These are phyloP conservation scores for Heliconius hortense DNA, from an alignment of 2,888 invertebrate genomes.

Conservation along the genomic window DNA sequence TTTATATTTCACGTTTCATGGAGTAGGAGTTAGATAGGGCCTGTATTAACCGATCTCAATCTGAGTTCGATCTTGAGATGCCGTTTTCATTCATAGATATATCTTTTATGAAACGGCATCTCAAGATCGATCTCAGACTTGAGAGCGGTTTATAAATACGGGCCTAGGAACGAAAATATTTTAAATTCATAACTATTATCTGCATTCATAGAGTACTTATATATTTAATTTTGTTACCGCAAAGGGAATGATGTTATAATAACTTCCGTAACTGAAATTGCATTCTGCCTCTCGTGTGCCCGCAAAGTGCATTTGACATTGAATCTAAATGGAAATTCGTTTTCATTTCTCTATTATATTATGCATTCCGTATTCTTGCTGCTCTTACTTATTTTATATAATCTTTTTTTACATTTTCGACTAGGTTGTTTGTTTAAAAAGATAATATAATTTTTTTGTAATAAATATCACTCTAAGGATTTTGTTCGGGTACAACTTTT, in stretches of 20 bases:
- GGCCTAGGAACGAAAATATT: too few species aligned
- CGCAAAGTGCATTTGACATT: constrained; percentile 23
- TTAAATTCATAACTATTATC: background rate
- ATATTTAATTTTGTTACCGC: constrained; percentile 4
- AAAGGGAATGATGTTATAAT: background rate
- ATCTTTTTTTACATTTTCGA: background rate
- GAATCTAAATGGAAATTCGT: constrained; percentile 23
- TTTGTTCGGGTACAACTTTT: too few species aligned
- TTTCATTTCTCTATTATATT: constrained; percentile 10
- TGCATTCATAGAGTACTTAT: background rate
- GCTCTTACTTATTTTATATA: background rate
- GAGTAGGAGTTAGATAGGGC: too few species aligned
- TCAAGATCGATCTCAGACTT: too few species aligned
- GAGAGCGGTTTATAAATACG: too few species aligned
- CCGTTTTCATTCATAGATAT: too few species aligned
- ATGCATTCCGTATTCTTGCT: background rate
- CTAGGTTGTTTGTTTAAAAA: background rate
- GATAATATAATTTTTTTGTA: background rate
- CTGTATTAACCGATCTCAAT: too few species aligned
- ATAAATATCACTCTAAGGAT: background rate
- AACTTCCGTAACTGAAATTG: constrained; percentile 10
- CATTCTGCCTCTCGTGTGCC: constrained; percentile 3
- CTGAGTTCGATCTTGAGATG: too few species aligned
- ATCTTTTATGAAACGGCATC: too few species aligned
- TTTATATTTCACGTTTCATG: background rate